phyloP scores from a whole-genome alignment of 1,140 invertebrate species.

The Marisa cornuarietis region DNA sequence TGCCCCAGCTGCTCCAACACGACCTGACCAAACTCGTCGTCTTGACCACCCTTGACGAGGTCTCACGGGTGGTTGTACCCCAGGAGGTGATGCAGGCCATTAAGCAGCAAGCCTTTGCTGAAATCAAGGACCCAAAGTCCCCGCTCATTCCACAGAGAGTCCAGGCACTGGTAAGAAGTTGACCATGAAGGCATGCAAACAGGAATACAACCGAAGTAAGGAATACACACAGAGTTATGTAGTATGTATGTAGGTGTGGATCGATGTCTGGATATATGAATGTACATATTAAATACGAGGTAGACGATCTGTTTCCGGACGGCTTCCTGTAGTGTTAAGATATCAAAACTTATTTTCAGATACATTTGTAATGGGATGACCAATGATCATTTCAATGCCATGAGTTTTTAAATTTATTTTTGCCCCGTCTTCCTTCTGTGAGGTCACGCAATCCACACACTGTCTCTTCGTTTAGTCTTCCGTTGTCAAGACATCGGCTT shows the following conservation, averaged over 20 bases:
- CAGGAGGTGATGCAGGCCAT: background rate
- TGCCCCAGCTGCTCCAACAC: slow-evolving; percentile 27
- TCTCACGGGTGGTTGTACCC: background rate
- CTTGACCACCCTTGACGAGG: slow-evolving; percentile 36
- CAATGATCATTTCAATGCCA: background rate
- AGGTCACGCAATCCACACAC: background rate
- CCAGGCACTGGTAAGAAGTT: background rate
- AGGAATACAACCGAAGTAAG: too few relatives aligned
- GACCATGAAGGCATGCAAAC: too few relatives aligned
- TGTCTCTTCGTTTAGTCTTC: background rate
- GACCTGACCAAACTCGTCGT: slow-evolving; percentile 19
- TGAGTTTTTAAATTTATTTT: too few relatives aligned
- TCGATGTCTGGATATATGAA: too few relatives aligned
- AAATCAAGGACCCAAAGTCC: background rate
- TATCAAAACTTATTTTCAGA: too few relatives aligned
- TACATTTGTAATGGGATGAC: too few relatives aligned
- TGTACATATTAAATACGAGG: too few relatives aligned
- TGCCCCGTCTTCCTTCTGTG: background rate
- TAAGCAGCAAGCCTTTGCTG: background rate
- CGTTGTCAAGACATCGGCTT: too few relatives aligned
- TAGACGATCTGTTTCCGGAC: too few relatives aligned
- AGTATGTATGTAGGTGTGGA: too few relatives aligned
- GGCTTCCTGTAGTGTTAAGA: too few relatives aligned
- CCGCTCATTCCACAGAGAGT: background rate
- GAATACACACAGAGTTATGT: too few relatives aligned